Base-by-base conservation (phyloP, 2,888 invertebrate species). In the Philaethria dido region DNA sequence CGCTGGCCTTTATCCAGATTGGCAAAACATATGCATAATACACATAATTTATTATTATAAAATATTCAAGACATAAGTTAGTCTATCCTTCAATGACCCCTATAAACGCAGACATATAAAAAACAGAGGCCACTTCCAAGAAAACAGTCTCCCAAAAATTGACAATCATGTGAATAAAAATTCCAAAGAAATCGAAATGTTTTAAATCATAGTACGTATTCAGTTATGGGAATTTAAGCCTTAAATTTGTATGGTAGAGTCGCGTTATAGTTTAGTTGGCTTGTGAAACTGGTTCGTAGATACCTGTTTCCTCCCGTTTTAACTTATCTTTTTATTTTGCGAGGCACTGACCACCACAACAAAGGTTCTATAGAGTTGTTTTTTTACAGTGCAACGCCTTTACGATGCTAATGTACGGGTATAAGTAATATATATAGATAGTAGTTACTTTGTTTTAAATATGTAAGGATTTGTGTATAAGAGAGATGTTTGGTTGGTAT, bases 271-370 rank as follows among this genome's bases (percentile, higher is more conserved):
- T 79, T 79, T 79, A 82, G 79, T 78, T 80, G 81, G 85, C 85
- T 83, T 70, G 89, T 85, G 75, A 69, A 79, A 90, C 91, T 83
- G 89, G 91, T 90, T 77, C 57, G 57, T 42, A 9, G 73, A 80
- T 86, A 88, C 89, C 86, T 83, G 89, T 86, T 87, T 77, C 75
- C 78, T 71, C 74, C 70, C 68, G 69, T 70, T 68, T 52, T 66
- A 67, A 79, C 81, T 83, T 80, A 85, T 84, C 83, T 91, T 91
- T 90, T 90, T 87, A 88, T 88, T 88, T 87, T 81, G 86, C 85
- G 80, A 90, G 87, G 92, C 87, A 92, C 92, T 92, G 92, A 92
- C 92, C 92, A 92, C 86, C 86, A 91, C 92, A 92, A 92, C 88
- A 91, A 89, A 91, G 89, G 88, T 86, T 80, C 80, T 78, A 84